phyloP scores from a whole-genome alignment of 1,140 invertebrate species.

The Danaus plexippus region DNA sequence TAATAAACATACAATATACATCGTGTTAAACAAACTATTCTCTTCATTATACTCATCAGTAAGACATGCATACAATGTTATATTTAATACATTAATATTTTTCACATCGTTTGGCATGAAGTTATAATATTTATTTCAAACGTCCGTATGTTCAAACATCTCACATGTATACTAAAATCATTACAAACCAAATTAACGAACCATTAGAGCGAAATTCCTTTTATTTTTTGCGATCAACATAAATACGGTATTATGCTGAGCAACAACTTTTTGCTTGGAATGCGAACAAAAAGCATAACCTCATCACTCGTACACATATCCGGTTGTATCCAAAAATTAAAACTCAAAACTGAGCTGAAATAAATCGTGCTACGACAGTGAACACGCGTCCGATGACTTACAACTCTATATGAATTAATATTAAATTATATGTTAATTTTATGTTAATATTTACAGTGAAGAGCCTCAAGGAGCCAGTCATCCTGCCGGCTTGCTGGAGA shows the following conservation, averaged over 20 bases:
- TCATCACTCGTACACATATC: slow-evolving; percentile 48
- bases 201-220: slow-evolving; percentile 60
- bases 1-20: slow-evolving; percentile 42
- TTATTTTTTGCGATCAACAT: slow-evolving; percentile 52
- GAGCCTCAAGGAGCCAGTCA: slow-evolving; percentile 49
- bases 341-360: slow-evolving; percentile 29
- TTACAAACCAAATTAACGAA: slow-evolving; percentile 50
- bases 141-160: too few relatives aligned
- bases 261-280: slow-evolving; percentile 58
- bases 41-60: too few relatives aligned
- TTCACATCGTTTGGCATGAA: too few relatives aligned
- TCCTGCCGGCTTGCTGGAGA: slow-evolving; percentile 47
- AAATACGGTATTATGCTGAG: slow-evolving; percentile 54
- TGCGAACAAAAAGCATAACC: slow-evolving; percentile 56
- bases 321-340: slow-evolving; percentile 36
- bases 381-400: not conserved
- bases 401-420: not conserved
- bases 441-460: slow-evolving; percentile 55
- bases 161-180: too few relatives aligned
- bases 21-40: slow-evolving; percentile 22
- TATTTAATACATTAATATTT: too few relatives aligned
- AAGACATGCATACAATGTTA: too few relatives aligned
- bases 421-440: slow-evolving; percentile 1
- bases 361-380: not conserved
- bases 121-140: too few relatives aligned